phyloP scores from a whole-genome alignment of 1,140 invertebrate genomes.

The Drosophila mojavensis region DNA sequence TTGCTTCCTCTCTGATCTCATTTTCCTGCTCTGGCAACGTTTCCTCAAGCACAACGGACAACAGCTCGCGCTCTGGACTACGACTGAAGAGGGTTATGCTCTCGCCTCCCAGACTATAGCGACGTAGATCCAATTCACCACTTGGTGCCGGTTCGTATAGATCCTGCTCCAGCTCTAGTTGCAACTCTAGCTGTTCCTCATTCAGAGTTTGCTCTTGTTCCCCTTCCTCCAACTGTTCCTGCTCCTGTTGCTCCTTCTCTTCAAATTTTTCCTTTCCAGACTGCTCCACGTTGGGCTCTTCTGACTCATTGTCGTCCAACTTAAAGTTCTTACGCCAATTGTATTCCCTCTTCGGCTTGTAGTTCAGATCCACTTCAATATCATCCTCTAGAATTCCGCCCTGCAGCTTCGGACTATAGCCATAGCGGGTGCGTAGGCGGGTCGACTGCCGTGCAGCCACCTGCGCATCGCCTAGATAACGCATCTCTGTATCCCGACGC shows the following conservation, averaged over 20 bases:
- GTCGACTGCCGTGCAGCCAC: constrained; percentile 66
- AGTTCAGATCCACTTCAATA: constrained; percentile 76
- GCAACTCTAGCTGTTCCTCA: constrained; percentile 7
- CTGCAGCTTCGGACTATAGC: constrained; percentile 68
- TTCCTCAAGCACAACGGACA: constrained; percentile 62
- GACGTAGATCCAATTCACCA: constrained; percentile 59
- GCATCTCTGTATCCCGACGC: constrained; percentile 60
- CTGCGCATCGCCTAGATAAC: constrained; percentile 75
- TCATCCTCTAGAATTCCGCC: constrained; percentile 57
- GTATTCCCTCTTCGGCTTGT: constrained; percentile 76
- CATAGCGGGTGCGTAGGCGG: constrained; percentile 70
- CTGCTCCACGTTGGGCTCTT: not conserved
- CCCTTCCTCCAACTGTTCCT: constrained; percentile 14
- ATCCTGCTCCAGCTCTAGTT: not conserved
- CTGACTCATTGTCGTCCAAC: constrained; percentile 57
- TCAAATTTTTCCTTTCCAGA: not conserved
- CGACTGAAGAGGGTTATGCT: constrained; percentile 79
- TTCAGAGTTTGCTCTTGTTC: constrained; percentile 9
- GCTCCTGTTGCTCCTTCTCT: constrained; percentile 10
- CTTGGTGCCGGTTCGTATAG: not conserved
- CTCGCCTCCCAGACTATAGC: constrained; percentile 72
- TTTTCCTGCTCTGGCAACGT: constrained; percentile 25
- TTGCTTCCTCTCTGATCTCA: constrained; percentile 1
- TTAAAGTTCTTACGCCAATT: constrained; percentile 83
- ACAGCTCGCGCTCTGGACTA: constrained; percentile 67